These are phyloP conservation scores for Agrotis ipsilon DNA, from an alignment of 2,888 invertebrate genomes.

Conservation along the genomic window DNA sequence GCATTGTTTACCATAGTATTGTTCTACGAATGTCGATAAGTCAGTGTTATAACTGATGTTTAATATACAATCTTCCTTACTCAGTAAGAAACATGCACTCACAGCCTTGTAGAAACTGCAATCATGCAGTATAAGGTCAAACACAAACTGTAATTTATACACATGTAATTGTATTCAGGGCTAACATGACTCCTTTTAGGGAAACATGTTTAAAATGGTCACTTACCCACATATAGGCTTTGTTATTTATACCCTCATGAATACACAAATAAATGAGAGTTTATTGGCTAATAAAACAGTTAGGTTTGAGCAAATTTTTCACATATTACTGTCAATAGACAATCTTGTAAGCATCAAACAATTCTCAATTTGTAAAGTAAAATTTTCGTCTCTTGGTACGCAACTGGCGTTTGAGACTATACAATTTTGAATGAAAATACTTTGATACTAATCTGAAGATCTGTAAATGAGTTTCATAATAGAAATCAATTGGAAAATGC, in stretches of 20 bases:
- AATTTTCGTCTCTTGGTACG: too few relatives aligned
- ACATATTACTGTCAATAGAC: too few relatives aligned
- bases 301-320: background rate
- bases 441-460: too few relatives aligned
- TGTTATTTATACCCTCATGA: slow-evolving; percentile 43
- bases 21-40: slow-evolving; percentile 27
- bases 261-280: background rate
- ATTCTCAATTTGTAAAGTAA: too few relatives aligned
- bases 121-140: slow-evolving; percentile 69
- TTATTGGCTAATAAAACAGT: background rate
- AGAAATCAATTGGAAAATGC: too few relatives aligned
- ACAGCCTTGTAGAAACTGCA: slow-evolving; percentile 74
- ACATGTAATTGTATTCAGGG: slow-evolving; percentile 78
- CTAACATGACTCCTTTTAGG: slow-evolving; percentile 78
- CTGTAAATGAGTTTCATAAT: too few relatives aligned
- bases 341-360: background rate
- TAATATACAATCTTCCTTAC: slow-evolving; percentile 40
- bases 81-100: slow-evolving; percentile 42
- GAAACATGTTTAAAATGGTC: slow-evolving; percentile 47
- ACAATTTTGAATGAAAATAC: too few relatives aligned
- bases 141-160: slow-evolving; percentile 66
- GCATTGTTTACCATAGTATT: slow-evolving; percentile 53
- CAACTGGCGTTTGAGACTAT: background rate
- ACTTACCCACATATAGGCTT: slow-evolving; percentile 42
- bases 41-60: slow-evolving; percentile 15